Conservation (phyloP, 2,797 vertebrate species). For the Alca torda region DNA sequence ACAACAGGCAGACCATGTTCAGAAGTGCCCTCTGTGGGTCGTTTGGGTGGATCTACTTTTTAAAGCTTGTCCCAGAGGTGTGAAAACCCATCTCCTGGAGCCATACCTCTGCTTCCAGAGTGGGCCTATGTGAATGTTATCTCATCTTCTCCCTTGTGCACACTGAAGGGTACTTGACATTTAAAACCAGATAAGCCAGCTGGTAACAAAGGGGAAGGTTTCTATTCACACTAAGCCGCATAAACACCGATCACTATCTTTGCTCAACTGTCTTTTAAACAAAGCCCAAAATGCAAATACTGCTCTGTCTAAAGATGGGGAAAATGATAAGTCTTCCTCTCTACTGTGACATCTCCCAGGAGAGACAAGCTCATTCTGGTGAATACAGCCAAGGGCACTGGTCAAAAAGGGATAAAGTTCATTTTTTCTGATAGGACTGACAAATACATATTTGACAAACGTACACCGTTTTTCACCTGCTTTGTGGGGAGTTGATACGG, state of each 20-base stretch:
- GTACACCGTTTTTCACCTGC: neutral
- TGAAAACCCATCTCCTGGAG: neutral
- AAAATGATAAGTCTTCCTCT: neutral
- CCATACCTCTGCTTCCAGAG: conserved; percentile 12
- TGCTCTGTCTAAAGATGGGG: neutral
- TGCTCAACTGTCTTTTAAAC: conserved; percentile 58
- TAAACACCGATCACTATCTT: conserved; percentile 63
- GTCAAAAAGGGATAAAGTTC: neutral
- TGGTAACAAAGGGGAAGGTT: conserved; percentile 27
- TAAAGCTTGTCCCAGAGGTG: neutral
- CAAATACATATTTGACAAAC: neutral
- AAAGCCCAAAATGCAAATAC: conserved; percentile 37
- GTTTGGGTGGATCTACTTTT: neutral
- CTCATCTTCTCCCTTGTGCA: conserved; percentile 40
- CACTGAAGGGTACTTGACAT: conserved; percentile 60
- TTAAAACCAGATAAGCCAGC: conserved; percentile 65
- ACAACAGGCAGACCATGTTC: neutral
- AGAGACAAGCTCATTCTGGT: neutral
- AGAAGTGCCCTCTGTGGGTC: neutral
- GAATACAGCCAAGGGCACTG: neutral
- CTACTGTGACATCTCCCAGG: neutral
- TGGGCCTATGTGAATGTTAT: conserved; percentile 48
- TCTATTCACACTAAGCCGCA: conserved; percentile 13
- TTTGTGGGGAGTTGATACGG: neutral
- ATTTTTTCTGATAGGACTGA: neutral